These are phyloP conservation scores for Drosophila parabipectinata DNA, from an alignment of 1,140 invertebrate genomes.

Conservation along the genomic window DNA sequence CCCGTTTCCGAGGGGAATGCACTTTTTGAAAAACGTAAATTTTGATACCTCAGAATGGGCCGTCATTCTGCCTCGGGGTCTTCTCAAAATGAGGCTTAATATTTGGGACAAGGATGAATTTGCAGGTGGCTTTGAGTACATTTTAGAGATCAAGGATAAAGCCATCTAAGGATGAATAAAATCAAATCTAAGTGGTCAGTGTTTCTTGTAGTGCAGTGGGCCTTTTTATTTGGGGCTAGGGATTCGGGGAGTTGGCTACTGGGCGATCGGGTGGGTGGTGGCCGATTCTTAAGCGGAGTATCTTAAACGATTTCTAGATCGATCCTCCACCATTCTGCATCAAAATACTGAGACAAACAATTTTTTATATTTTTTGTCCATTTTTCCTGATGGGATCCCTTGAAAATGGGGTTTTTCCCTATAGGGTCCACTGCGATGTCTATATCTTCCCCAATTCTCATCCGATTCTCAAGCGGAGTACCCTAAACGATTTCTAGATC, in stretches of 20 bases:
- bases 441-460: no score
- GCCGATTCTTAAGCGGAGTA: no score
- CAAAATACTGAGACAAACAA: no score
- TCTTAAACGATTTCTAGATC: no score
- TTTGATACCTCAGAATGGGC: background rate
- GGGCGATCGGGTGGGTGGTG: background rate
- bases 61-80: background rate
- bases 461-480: no score
- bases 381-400: no score
- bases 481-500: no score
- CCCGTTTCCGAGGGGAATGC: background rate
- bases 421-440: no score
- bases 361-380: no score
- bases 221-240: background rate
- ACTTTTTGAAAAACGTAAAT: background rate
- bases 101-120: background rate
- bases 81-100: background rate
- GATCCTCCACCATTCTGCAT: no score
- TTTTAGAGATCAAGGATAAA: background rate
- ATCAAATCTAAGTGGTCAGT: background rate
- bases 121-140: background rate
- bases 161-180: no score
- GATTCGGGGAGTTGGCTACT: background rate
- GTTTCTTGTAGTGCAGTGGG: background rate
- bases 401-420: no score